A percentile compares a stretch with the other conserved stretches of the same genome.
Evolutionary conservation across 1,140 invertebrate species (phyloP).

Genomic region (Macrocentrus cingulum): DNA sequence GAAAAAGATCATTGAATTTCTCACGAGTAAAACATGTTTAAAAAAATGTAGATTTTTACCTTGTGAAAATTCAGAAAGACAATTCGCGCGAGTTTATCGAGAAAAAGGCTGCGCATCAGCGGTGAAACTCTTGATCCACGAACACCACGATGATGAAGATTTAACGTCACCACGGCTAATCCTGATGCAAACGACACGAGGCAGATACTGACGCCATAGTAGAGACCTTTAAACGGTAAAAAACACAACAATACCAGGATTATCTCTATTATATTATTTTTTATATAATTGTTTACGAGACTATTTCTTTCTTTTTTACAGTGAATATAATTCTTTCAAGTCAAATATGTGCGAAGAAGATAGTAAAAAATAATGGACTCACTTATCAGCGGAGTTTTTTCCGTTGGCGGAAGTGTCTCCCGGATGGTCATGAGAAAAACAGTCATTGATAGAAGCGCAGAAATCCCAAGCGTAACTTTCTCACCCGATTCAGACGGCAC

Average conservation of each 20-base stretch:
- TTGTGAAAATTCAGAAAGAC: conserved; percentile 59
- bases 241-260: conserved; percentile 32
- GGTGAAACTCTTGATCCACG: conserved; percentile 75
- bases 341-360: too few relatives aligned
- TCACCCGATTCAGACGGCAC: conserved; percentile 90
- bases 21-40: too few relatives aligned
- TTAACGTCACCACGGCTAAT: conserved; percentile 81
- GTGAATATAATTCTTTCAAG: too few relatives aligned
- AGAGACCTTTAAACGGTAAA: conserved; percentile 68
- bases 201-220: conserved; percentile 90
- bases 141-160: conserved; percentile 83
- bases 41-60: too few relatives aligned
- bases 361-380: conserved; percentile 50
- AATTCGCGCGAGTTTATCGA: conserved; percentile 66
- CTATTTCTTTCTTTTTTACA: too few relatives aligned
- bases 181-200: conserved; percentile 87
- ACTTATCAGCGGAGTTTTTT: conserved; percentile 91
- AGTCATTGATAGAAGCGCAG: conserved; percentile 87
- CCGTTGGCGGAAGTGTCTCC: conserved; percentile 88
- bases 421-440: conserved; percentile 92
- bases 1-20: conserved; percentile 23
- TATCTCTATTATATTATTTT: too few relatives aligned
- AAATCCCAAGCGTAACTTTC: conserved; percentile 85
- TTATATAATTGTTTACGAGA: too few relatives aligned
- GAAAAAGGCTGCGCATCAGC: conserved; percentile 68